Evolutionary conservation across 2,113 vertebrate species (phyloP), one percentile per base, ranked within the genome.

Genomic region (Mesoclemmys tuberculata): DNA sequence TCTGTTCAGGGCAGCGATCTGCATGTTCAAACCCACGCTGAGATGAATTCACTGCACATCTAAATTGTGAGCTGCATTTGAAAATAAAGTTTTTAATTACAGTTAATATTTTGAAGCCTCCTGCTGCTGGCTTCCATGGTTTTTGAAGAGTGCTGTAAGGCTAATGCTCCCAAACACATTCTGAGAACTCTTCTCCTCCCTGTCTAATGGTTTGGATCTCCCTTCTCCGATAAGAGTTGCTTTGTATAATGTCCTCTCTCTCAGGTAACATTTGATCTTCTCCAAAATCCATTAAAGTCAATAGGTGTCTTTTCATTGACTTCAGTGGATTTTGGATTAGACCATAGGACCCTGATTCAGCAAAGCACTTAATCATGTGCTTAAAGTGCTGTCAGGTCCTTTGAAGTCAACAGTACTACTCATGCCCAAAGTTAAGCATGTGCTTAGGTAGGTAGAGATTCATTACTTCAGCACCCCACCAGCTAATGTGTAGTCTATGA

Each of bases 341-440:
- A 16, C 38, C 92, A 74, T 31, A 75, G 38, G 16, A 14, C 5
- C 16, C n/a, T 61, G 5, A 71, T 85, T 91, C 83, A 80, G n/a
- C 64, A 92, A 52, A 52, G 51, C 51, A 16, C 52, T 6, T 64
- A 16, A 49, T 27, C 29, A 16, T 74, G 19, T 54, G 1, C 1
- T 84, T 85, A 5, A 46, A 46, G 46, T 87, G 35, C 71, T 71
- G 83, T 29, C 48, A 29, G 14, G 29, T 82, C 18, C 54, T 82
- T 55, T 82, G 80, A 82, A 82, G n/a, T 44, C 27, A 58, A 58
- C 29, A 29, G 27, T 51, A 41, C 14, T 49, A 31, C n/a, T 75
- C 52, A 7, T 77, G 27, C 58, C 48, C 75, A 88, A 44, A 80
- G 6, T 21, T 78, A 86, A 54, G 8, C 46, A 89, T 0, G 0